Percentiles rank a stretch among this genome's conserved stretches.
These are phyloP conservation scores for Meda fulgida DNA, from an alignment of 2,797 vertebrate genomes.

Conservation along the genomic window DNA sequence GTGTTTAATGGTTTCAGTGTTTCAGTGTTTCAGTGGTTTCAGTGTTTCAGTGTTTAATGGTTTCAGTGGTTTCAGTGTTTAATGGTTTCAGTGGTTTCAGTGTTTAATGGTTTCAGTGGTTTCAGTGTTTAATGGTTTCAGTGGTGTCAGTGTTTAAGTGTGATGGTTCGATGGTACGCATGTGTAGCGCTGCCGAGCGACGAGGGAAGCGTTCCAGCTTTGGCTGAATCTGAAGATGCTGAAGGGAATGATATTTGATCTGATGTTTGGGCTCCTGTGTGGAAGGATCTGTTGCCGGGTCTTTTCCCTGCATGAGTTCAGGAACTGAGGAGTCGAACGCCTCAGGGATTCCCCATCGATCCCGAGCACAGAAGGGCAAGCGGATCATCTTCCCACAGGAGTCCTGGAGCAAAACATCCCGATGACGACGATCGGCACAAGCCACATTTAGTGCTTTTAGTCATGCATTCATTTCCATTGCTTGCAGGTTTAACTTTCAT, in stretches of 20 bases:
- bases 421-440: background rate
- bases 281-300: slow-evolving; percentile 31
- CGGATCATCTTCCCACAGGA: background rate
- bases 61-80: too few species aligned
- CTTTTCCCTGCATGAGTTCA: slow-evolving; percentile 47
- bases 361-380: background rate
- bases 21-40: too few species aligned
- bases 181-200: background rate
- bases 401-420: background rate
- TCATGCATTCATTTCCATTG: background rate
- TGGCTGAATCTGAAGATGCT: background rate
- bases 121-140: too few species aligned
- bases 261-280: background rate
- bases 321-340: slow-evolving; percentile 41
- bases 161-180: background rate
- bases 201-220: background rate
- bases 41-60: too few species aligned
- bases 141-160: too few species aligned
- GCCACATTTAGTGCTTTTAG: background rate
- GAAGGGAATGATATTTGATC: background rate
- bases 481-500: background rate
- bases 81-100: too few species aligned
- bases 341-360: background rate
- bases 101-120: too few species aligned
- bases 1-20: too few species aligned